phyloP scores from a whole-genome alignment of 1,140 invertebrate species.

The Semibalanus balanoides region DNA sequence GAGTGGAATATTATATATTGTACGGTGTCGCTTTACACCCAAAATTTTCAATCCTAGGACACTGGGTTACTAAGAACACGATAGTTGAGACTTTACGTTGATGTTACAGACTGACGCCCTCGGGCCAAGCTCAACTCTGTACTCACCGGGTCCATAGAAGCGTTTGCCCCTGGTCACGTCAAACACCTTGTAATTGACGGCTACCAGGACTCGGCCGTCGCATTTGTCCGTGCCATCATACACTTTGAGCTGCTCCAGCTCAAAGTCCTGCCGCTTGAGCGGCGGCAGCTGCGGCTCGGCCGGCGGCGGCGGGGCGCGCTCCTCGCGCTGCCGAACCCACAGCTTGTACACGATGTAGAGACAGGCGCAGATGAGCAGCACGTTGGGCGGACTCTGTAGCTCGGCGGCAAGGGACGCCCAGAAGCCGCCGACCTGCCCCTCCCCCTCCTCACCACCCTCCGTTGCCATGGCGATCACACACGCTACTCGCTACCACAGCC shows the following conservation, averaged over 20 bases:
- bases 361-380: slow-evolving; percentile 1
- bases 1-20: too few species aligned
- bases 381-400: not conserved
- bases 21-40: too few species aligned
- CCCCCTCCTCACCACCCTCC: too few species aligned
- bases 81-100: too few species aligned
- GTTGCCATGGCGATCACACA: too few species aligned
- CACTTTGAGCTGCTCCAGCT: slow-evolving; percentile 65
- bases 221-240: slow-evolving; percentile 51
- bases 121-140: too few species aligned
- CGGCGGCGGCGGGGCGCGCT: not conserved
- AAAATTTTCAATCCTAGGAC: too few species aligned
- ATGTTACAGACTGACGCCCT: too few species aligned
- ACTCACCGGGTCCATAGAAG: slow-evolving; percentile 84
- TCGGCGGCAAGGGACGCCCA: not conserved
- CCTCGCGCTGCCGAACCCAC: not conserved
- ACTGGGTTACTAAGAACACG: too few species aligned
- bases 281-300: slow-evolving; percentile 49
- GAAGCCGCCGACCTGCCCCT: not conserved
- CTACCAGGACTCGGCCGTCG: slow-evolving; percentile 76
- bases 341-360: not conserved
- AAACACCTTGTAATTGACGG: slow-evolving; percentile 89
- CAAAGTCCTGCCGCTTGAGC: slow-evolving; percentile 78
- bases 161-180: slow-evolving; percentile 78
- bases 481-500: too few species aligned